Evolutionary conservation across 2,113 vertebrate genomes (phyloP), one percentile per base, ranked within the genome.

Genomic region (Riparia riparia): DNA sequence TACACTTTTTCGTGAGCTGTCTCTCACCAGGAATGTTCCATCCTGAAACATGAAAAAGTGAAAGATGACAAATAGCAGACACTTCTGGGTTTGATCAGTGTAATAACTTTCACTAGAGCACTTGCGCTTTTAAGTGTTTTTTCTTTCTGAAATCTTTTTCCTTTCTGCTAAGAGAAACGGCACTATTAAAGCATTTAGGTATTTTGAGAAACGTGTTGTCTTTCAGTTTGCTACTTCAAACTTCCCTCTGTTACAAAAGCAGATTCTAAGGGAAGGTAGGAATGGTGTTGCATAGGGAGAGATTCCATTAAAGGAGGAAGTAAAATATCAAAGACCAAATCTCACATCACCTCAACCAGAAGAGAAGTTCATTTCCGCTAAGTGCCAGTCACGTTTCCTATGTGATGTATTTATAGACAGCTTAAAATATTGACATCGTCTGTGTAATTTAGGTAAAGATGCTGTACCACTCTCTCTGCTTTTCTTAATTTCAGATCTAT

Each of bases 1-100:
- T 12, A 45, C 5, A 22, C 97, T 98, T 95, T 99, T 98, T 56
- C 97, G 98, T 64, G 99, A 99, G 96, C 99, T 99, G 98, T 99
- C 98, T 96, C 99, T 98, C 72, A 99, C 99, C 94, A 99, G 98
- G 93, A 99, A 99, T 3, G 99, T 98, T 70, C 99, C 99, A 78
- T 99, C 99, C 99, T 99, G 65, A 34, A 97, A 97, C 81, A 50
- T n/a, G 77, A 87, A 54, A 79, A 93, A 50, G 39, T 31, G 50
- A 60, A 63, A 91, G 82, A 32, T 89, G 64, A 79, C 42, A 93
- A 37, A 88, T 17, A 63, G 57, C 54, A 6, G 3, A 88, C 51
- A 61, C 37, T 77, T 77, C 64, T 68, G n/a, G 18, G n/a, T 53
- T 86, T 83, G 79, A 34, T 32, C 32, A 64, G 24, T 16, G 1